These are phyloP conservation scores for Ammodramus savannarum DNA, from an alignment of 2,113 vertebrate species.

Conservation along the genomic window DNA sequence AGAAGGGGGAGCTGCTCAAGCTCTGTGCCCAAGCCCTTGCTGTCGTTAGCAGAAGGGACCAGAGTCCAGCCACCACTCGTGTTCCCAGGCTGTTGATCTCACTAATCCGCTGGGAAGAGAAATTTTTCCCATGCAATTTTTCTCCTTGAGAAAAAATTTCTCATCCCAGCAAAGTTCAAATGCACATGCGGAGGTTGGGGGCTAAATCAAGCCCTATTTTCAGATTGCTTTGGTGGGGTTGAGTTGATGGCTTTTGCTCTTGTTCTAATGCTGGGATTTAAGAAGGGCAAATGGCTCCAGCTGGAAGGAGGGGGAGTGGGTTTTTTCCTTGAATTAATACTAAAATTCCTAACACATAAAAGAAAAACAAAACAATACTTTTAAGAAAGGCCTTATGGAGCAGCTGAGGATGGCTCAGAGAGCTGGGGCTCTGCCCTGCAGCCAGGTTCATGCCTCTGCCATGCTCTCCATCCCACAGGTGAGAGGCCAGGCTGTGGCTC, in stretches of 20 bases:
- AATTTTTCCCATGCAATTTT: neutral
- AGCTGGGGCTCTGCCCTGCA: neutral
- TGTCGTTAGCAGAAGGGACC: neutral
- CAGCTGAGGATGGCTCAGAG: neutral
- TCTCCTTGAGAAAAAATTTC: neutral
- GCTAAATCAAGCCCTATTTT: neutral
- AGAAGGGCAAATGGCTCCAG: neutral
- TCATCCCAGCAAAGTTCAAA: neutral
- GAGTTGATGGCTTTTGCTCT: neutral
- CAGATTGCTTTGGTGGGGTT: neutral
- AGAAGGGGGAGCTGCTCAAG: neutral
- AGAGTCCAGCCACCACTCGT: accelerated
- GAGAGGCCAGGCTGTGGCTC: neutral
- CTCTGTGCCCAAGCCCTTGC: neutral
- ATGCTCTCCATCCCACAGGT: neutral
- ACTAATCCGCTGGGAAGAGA: neutral
- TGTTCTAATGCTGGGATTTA: neutral
- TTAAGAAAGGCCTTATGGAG: neutral
- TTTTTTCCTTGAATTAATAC: neutral
- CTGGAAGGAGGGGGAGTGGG: neutral
- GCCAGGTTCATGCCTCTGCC: neutral
- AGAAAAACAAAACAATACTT: neutral
- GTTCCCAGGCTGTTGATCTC: neutral
- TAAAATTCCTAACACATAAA: neutral
- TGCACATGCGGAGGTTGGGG: accelerated